Percentiles rank a stretch among this genome's conserved stretches.
Evolutionary conservation across 2,888 invertebrate species (phyloP).

Genomic region (Ochropleura plecta): DNA sequence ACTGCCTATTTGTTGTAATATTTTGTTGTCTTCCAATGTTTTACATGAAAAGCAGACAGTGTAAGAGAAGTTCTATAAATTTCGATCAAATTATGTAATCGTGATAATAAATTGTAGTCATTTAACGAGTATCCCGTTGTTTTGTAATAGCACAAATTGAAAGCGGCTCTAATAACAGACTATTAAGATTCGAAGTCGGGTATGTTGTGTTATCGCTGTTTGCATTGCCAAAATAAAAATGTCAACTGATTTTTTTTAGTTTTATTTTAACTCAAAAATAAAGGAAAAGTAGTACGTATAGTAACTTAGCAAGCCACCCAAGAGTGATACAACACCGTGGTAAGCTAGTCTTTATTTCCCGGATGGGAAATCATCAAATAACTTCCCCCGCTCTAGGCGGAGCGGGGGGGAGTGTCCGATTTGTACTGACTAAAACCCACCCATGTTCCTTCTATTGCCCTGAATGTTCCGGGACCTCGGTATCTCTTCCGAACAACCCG

Average conservation of each 20-base stretch:
- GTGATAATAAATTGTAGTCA: constrained; percentile 71
- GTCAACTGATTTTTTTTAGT: constrained; percentile 64
- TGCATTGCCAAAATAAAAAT: constrained; percentile 79
- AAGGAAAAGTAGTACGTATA: not conserved
- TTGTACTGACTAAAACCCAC: too few species aligned
- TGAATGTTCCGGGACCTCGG: too few species aligned
- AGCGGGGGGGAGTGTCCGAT: too few species aligned
- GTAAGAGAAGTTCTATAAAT: constrained; percentile 63
- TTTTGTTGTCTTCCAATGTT: not conserved
- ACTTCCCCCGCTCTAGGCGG: too few species aligned
- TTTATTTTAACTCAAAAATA: constrained; percentile 34
- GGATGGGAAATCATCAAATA: too few species aligned
- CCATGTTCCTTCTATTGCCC: too few species aligned
- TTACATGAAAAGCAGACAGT: constrained; percentile 60
- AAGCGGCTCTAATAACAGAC: constrained; percentile 57
- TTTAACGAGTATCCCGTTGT: constrained; percentile 73
- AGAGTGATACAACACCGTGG: not conserved
- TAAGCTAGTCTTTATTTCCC: not conserved
- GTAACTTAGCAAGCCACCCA: too few species aligned
- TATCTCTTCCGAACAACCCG: too few species aligned
- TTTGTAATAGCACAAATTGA: constrained; percentile 79
- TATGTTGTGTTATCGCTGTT: constrained; percentile 78
- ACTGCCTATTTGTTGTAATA: not conserved
- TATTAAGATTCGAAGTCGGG: constrained; percentile 63
- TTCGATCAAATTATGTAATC: constrained; percentile 71